phyloP scores from a whole-genome alignment of 2,797 vertebrate species.

The Scleropages formosus region DNA sequence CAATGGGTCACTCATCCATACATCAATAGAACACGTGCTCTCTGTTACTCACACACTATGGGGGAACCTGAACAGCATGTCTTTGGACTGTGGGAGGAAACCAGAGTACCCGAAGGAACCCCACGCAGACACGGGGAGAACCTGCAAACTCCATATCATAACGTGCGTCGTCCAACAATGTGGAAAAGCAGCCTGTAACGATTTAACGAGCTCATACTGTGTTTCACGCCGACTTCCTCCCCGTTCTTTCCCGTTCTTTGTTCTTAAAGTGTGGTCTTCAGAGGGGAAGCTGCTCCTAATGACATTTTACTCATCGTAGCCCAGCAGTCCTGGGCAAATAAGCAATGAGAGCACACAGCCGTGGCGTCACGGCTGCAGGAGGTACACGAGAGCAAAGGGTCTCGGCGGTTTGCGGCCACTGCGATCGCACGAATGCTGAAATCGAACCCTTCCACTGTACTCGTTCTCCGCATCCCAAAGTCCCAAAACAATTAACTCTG shows the following conservation, averaged over 20 bases:
- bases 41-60: no score
- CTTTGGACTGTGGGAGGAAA: no score
- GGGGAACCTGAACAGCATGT: no score
- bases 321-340: background rate
- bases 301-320: constrained; percentile 1
- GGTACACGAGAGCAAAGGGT: background rate
- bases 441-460: background rate
- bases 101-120: no score
- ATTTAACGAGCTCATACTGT: constrained; percentile 22
- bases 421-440: constrained; percentile 6
- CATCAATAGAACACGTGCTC: no score
- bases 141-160: no score
- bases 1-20: no score
- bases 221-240: background rate
- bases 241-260: background rate
- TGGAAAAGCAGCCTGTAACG: constrained; percentile 16
- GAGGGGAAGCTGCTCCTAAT: background rate
- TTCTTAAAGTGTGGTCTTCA: background rate
- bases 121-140: no score
- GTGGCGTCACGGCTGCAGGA: background rate
- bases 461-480: constrained; percentile 7
- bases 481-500: constrained; percentile 21
- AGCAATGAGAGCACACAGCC: background rate
- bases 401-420: background rate
- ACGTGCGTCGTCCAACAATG: constrained; percentile 24